phyloP scores from a whole-genome alignment of 2,888 invertebrate species.

The Mythimna lalbum region DNA sequence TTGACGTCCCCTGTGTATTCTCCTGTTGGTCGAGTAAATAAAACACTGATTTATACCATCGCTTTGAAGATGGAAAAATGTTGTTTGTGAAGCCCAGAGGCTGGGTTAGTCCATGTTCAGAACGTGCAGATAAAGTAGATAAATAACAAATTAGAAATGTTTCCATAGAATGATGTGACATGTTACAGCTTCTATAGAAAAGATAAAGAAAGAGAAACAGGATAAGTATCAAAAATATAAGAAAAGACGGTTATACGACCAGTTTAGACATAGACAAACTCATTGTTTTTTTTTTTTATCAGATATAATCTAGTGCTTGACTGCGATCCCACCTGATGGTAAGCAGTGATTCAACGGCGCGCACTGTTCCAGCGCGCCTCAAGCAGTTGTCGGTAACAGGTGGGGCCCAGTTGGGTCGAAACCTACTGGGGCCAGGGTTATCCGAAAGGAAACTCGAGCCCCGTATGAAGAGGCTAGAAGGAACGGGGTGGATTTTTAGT shows the following conservation, averaged over 20 bases:
- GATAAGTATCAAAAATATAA: neutral
- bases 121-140: neutral
- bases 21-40: slow-evolving; percentile 70
- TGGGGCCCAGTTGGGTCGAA: no score
- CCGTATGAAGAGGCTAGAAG: no score
- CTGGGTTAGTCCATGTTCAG: neutral
- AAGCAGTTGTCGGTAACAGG: no score
- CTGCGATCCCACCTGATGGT: no score
- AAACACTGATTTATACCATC: slow-evolving; percentile 65
- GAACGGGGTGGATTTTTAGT: no score
- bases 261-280: neutral
- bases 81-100: neutral
- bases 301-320: no score
- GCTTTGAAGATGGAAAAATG: slow-evolving; percentile 35
- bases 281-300: neutral
- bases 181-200: neutral
- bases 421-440: no score
- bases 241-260: no score
- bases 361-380: no score
- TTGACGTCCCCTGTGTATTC: slow-evolving; percentile 67
- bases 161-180: neutral
- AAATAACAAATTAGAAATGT: neutral
- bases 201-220: neutral
- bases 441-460: no score
- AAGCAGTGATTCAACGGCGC: no score